A percentile compares a stretch with the other conserved stretches of the same genome.
These are phyloP conservation scores for Theristicus caerulescens DNA, from an alignment of 2,113 vertebrate species.

Conservation along the genomic window DNA sequence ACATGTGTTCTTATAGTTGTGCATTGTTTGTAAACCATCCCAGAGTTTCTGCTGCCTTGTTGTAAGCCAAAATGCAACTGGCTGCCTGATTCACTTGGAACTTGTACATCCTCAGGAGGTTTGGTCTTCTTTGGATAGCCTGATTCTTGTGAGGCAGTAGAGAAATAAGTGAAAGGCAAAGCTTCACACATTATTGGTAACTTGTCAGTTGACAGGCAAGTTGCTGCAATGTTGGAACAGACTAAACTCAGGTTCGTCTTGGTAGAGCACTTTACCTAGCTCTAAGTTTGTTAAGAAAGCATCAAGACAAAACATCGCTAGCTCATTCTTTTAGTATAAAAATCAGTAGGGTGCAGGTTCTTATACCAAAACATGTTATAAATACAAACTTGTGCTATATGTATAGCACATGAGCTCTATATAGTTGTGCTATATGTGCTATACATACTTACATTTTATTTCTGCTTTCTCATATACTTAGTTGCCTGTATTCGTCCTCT, in stretches of 20 bases:
- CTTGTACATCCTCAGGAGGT: neutral
- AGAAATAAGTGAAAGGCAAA: neutral
- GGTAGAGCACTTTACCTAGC: neutral
- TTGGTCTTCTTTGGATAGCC: neutral
- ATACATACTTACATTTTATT: neutral
- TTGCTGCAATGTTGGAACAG: neutral
- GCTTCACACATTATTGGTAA: neutral
- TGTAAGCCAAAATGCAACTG: neutral
- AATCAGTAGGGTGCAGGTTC: neutral
- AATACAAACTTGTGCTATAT: neutral
- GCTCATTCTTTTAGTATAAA: neutral
- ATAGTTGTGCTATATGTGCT: neutral
- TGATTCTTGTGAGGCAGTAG: neutral
- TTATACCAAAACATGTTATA: accelerated
- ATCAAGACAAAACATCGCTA: neutral
- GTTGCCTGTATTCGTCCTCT: neutral
- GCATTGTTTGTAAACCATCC: neutral
- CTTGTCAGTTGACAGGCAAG: neutral
- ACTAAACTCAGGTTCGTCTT: neutral
- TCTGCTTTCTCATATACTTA: neutral
- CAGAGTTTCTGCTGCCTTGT: neutral
- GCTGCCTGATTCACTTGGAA: neutral
- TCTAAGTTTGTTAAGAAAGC: neutral
- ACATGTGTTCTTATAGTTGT: neutral
- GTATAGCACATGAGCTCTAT: neutral